Evolutionary conservation across 2,888 invertebrate species (phyloP), one percentile per base, ranked within the genome.

Genomic region (Aporophyla nigra): DNA sequence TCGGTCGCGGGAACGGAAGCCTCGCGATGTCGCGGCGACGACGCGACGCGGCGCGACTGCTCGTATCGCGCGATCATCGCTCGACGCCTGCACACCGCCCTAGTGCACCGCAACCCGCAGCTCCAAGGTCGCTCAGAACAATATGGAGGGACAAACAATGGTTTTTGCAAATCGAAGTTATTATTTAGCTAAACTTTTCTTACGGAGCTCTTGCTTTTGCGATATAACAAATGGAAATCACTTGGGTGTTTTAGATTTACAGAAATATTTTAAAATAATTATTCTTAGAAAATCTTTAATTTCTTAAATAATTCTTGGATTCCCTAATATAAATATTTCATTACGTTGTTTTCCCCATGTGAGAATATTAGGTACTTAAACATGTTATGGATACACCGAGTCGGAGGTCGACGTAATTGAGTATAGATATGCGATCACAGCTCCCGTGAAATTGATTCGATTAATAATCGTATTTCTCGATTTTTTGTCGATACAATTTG

Each of bases 1-100:
- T 94, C 93, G 93, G 90, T 94, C 95, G 96, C 96, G 96, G 96
- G 96, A 96, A 95, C 96, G 96, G 96, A 96, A 96, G 96, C 95
- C 92, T 92, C 85, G 87, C 88, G 88, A 88, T 92, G 94, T 94
- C 94, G 95, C 94, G 92, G 87, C 92, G 92, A 85, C 87, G 88
- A 63, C 87, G 71, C 79, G 58, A 80, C 86, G 88, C 85, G 84
- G 75, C 80, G 87, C 89, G 91, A 86, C 89, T 83, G 83, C 82
- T 86, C 89, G 80, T 90, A 88, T 86, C 91, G 90, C 92, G 91
- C 90, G 88, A 89, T 84, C 85, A 86, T 85, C 88, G 84, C 84
- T 83, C 87, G 88, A 89, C 92, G 91, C 88, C 89, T 83, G 43
- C 75, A 73, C 82, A 77, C 84, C 83, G 76, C 87, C 72, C 70